phyloP scores from a whole-genome alignment of 2,888 invertebrate species.

The Drosophila multiciliata region DNA sequence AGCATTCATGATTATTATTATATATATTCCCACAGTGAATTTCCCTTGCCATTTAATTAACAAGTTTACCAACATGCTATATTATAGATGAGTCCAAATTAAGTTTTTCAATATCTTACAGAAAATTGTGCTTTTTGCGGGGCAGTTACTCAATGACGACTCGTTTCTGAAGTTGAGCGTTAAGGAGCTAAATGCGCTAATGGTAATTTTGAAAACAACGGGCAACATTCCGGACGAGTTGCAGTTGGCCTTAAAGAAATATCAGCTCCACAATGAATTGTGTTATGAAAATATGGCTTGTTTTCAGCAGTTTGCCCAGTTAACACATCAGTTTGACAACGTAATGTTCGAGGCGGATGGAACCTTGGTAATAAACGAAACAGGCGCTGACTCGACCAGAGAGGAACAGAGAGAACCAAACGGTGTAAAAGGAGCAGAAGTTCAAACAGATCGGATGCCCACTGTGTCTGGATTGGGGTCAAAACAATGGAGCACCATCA shows the following conservation, averaged over 20 bases:
- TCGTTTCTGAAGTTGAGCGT: constrained; percentile 47
- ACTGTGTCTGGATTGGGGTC: background rate
- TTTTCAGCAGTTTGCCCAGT: constrained; percentile 57
- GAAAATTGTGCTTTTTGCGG: constrained; percentile 54
- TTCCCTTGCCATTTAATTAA: background rate
- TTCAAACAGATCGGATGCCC: background rate
- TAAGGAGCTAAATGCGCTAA: constrained; percentile 48
- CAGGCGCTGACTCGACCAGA: background rate
- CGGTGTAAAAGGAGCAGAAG: background rate
- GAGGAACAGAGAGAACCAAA: background rate
- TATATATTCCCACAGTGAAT: background rate
- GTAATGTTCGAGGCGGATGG: constrained; percentile 55
- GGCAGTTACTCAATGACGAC: constrained; percentile 40
- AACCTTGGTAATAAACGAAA: constrained; percentile 23
- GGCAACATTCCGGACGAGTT: constrained; percentile 30
- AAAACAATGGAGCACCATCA: background rate
- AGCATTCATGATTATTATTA: background rate
- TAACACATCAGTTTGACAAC: constrained; percentile 41
- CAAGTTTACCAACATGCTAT: background rate
- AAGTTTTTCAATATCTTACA: constrained; percentile 6
- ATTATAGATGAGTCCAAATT: too few relatives aligned
- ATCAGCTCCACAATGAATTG: constrained; percentile 54
- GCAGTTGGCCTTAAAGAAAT: constrained; percentile 45
- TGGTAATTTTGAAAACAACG: constrained; percentile 42
- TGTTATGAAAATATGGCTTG: constrained; percentile 46